Evolutionary conservation across 2,888 invertebrate genomes (phyloP), one percentile per base, ranked within the genome.

Genomic region (Hylaea fasciaria): DNA sequence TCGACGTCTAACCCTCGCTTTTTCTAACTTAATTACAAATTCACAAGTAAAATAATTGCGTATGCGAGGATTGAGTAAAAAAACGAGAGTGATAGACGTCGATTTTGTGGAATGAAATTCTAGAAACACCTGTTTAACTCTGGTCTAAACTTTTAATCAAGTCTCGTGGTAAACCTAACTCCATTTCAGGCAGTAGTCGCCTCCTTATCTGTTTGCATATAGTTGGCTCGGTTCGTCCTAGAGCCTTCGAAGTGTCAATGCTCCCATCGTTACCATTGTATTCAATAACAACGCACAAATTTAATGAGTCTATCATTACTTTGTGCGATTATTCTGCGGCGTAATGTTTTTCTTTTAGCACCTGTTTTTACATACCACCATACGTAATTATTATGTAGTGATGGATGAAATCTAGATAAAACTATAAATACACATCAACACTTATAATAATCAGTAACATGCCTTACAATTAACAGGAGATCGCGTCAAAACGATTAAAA

Each of bases 201-300:
- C 37, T 1, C 10, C n/a, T n/a, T 10, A 37, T 1, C 1, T 37
- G n/a, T 37, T 37, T 37, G 37, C 9, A 32, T 10, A 32, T n/a
- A 37, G 10, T 12, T n/a, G 2, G 12, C 12, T 37, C 3, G 40
- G 8, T 40, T 40, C 4, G 9, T 40, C 53, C 61, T 17, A 68
- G 60, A 54, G n/a, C 57, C 41, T 51, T 68, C 60, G 37, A 46
- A 12, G 22, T 47, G 52, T 57, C 51, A 57, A 47, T 58, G 47
- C 40, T 52, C 57, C 13, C 35, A 35, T 32, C 17, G n/a, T 28
- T 12, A 44, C 44, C 16, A 58, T 58, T 52, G 47, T 52, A 32
- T 37, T 58, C 22, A 40, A 50, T 28, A 47, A 56, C 44, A 49
- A 37, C 12, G 12, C 32, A 35, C 10, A 37, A 12, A 12, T 11